Evolutionary conservation across 2,113 vertebrate genomes (phyloP).

Genomic region (Vimba vimba): DNA sequence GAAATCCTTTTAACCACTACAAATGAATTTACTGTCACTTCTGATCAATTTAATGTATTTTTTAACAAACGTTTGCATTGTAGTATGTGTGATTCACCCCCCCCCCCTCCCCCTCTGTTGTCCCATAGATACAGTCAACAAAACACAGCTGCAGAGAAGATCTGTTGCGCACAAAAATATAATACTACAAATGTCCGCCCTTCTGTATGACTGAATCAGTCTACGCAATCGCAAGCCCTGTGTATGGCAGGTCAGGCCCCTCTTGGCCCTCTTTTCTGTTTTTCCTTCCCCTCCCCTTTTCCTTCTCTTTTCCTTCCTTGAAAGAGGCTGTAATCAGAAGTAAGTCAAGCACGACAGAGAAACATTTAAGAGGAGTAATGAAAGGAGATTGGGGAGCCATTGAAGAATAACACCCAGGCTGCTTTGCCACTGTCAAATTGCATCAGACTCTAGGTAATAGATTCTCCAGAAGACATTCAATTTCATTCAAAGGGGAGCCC

Average conservation of each 20-base stretch:
- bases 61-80: not conserved
- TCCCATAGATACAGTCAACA: not conserved
- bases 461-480: constrained; percentile 99
- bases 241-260: not conserved
- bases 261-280: not conserved
- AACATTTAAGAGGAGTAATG: constrained; percentile 63
- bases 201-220: constrained; percentile 42
- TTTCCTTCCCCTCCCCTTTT: no score
- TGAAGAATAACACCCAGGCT: constrained; percentile 47
- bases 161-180: constrained; percentile 36
- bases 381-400: constrained; percentile 50
- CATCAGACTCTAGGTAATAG: constrained; percentile 97
- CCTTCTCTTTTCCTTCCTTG: not conserved
- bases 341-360: constrained; percentile 54
- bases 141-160: not conserved
- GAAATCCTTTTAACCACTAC: no score
- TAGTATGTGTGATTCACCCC: not conserved
- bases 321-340: constrained; percentile 55
- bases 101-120: accelerated
- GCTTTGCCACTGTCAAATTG: constrained; percentile 86
- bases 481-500: constrained; percentile 97
- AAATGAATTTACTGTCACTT: not conserved
- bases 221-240: constrained; percentile 11
- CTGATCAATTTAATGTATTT: not conserved
- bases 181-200: constrained; percentile 25